Conservation (phyloP, 2,888 invertebrate genomes). For the Sarcophaga carnaria region DNA sequence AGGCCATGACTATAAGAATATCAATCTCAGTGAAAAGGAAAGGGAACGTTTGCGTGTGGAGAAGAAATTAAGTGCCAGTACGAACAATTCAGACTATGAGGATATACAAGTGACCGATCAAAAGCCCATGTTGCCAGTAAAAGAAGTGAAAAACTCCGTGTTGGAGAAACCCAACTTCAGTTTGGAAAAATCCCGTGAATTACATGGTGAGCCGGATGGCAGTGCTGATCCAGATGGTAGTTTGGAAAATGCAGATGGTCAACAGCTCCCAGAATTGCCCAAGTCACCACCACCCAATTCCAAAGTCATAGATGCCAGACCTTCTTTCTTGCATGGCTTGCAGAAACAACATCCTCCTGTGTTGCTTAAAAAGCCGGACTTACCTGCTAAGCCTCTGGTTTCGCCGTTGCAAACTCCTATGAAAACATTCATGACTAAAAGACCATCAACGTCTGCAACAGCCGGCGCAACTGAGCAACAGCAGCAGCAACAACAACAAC, state of each 20-base stretch:
- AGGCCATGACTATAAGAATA: conserved; percentile 78
- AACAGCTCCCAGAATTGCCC: conserved; percentile 85
- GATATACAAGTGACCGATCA: conserved; percentile 81
- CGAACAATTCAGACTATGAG: conserved; percentile 81
- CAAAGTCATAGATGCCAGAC: conserved; percentile 82
- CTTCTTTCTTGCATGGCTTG: conserved; percentile 88
- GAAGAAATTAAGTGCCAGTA: conserved; percentile 79
- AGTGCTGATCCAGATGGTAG: conserved; percentile 90
- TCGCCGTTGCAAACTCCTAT: conserved; percentile 81
- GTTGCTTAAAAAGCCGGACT: conserved; percentile 84
- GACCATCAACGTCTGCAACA: conserved; percentile 71
- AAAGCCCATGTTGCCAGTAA: conserved; percentile 40
- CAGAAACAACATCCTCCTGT: conserved; percentile 81
- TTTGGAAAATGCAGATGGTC: conserved; percentile 84
- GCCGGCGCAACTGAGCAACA: conserved; percentile 72
- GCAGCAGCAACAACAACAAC: conserved; percentile 81
- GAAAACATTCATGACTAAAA: conserved; percentile 83
- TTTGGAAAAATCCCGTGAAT: conserved; percentile 87
- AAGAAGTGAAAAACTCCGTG: conserved; percentile 10
- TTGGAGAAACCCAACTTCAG: conserved; percentile 63
- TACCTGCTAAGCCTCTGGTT: conserved; percentile 88
- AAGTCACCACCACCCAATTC: conserved; percentile 81
- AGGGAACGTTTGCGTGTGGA: conserved; percentile 73
- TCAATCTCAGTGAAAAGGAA: conserved; percentile 71
- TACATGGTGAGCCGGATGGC: conserved; percentile 94